A percentile compares a stretch with the other conserved stretches of the same genome.
Evolutionary conservation across 2,113 vertebrate species (phyloP).

Genomic region (Chionodraco myersi): DNA sequence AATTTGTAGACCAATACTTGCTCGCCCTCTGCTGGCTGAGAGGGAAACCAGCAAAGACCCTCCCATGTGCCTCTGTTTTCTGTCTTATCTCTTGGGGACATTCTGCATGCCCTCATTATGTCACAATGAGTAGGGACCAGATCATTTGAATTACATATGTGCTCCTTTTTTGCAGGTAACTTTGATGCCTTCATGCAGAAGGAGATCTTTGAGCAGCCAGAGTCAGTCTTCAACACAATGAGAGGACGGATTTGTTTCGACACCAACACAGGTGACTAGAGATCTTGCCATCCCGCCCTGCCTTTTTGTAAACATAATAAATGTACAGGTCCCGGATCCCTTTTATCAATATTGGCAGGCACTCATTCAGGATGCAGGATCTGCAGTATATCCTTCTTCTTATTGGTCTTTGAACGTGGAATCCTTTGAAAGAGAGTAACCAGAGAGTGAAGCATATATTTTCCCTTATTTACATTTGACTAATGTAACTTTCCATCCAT

Average conservation of each 20-base stretch:
- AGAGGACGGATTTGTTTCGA: constrained; percentile 96
- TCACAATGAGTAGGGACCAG: not conserved
- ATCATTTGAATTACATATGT: not conserved
- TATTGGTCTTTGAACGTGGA: not conserved
- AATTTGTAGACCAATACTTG: not conserved
- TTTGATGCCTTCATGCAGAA: constrained; percentile 98
- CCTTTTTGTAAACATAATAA: not conserved
- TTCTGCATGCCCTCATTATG: not conserved
- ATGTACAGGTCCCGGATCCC: not conserved
- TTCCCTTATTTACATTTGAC: not conserved
- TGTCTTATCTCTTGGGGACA: not conserved
- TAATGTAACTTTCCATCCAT: not conserved
- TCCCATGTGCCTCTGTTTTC: not conserved
- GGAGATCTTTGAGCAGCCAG: constrained; percentile 97
- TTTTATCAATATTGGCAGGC: not conserved
- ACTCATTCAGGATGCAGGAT: not conserved
- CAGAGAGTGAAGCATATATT: not conserved
- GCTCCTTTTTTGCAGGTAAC: constrained; percentile 83
- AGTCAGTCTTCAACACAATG: constrained; percentile 97
- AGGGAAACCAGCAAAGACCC: not conserved
- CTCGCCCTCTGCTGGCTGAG: constrained; percentile 69
- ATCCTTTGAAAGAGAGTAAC: not conserved
- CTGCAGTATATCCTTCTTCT: not conserved
- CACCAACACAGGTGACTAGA: constrained; percentile 86
- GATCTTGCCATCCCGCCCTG: constrained; percentile 5